Evolutionary conservation across 2,888 invertebrate species (phyloP).

Genomic region (Tethea ocularis): DNA sequence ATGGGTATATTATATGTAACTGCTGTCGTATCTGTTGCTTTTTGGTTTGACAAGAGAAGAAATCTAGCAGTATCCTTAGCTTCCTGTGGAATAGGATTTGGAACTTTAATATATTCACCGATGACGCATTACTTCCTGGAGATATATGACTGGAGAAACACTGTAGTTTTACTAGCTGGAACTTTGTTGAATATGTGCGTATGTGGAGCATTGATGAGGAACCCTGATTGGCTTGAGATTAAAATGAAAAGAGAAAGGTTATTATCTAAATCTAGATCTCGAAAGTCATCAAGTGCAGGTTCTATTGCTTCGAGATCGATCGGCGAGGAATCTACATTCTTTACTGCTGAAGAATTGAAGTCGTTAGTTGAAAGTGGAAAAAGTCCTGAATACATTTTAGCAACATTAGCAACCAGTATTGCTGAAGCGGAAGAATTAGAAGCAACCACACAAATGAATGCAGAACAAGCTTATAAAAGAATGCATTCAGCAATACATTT

Average conservation of each 20-base stretch:
- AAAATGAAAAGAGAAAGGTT: slow-evolving; percentile 83
- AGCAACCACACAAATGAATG: slow-evolving; percentile 73
- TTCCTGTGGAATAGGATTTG: slow-evolving; percentile 94
- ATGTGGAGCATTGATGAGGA: slow-evolving; percentile 93
- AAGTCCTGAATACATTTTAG: slow-evolving; percentile 86
- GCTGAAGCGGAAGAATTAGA: slow-evolving; percentile 75
- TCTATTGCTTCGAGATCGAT: slow-evolving; percentile 79
- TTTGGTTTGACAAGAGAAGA: slow-evolving; percentile 95
- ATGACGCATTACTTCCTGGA: slow-evolving; percentile 89
- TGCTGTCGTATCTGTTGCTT: slow-evolving; percentile 94
- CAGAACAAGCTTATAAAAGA: slow-evolving; percentile 61
- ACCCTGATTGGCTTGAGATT: slow-evolving; percentile 91
- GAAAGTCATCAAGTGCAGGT: slow-evolving; percentile 75
- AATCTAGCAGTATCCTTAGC: slow-evolving; percentile 94
- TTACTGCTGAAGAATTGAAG: slow-evolving; percentile 86
- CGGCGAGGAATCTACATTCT: slow-evolving; percentile 77
- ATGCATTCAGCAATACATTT: slow-evolving; percentile 88
- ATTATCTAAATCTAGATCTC: slow-evolving; percentile 63
- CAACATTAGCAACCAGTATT: slow-evolving; percentile 83
- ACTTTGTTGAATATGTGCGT: slow-evolving; percentile 93
- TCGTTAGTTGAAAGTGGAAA: slow-evolving; percentile 87
- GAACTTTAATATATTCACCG: slow-evolving; percentile 94
- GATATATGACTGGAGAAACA: slow-evolving; percentile 91
- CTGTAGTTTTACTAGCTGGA: slow-evolving; percentile 89
- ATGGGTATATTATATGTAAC: slow-evolving; percentile 94